phyloP scores from a whole-genome alignment of 1,140 invertebrate genomes.

The Prorops nasuta region DNA sequence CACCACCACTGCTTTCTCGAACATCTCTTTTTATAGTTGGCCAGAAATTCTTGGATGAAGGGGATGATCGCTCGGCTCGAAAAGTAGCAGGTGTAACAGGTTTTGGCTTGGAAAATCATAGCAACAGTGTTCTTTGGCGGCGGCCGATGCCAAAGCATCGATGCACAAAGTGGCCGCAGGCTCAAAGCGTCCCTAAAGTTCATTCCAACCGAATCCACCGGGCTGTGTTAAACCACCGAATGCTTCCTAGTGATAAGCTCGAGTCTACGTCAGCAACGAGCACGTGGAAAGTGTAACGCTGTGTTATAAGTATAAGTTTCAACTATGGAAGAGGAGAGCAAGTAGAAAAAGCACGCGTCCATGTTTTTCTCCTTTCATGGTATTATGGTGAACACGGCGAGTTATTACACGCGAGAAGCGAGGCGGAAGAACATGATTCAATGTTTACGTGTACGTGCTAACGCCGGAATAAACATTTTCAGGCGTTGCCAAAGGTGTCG shows the following conservation, averaged over 20 bases:
- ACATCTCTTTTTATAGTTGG: no score
- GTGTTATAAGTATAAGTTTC: no score
- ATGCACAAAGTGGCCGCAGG: slow-evolving; percentile 5
- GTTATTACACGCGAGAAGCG: neutral
- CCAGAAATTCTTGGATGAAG: neutral
- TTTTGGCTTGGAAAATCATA: slow-evolving; percentile 8
- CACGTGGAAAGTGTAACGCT: no score
- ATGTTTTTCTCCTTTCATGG: no score
- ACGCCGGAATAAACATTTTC: no score
- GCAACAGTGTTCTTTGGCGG: slow-evolving; percentile 1
- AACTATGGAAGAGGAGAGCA: no score
- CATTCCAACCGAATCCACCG: slow-evolving; percentile 34
- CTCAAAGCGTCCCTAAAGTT: slow-evolving; percentile 40
- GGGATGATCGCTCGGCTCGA: neutral
- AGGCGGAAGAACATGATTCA: neutral
- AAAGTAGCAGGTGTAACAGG: slow-evolving; percentile 6
- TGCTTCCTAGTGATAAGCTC: slow-evolving; percentile 17
- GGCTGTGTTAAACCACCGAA: slow-evolving; percentile 23
- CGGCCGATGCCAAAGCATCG: slow-evolving; percentile 11
- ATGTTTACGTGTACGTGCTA: no score
- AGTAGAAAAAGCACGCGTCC: no score
- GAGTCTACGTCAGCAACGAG: slow-evolving; percentile 11
- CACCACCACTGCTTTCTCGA: no score
- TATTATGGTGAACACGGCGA: no score
- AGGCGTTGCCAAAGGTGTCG: no score